Evolutionary conservation across 30 jellyfish, hydroid and myxozoan genomes (phyloP), one percentile per base, ranked within the genome.

Genomic region (Mastigias papua): DNA sequence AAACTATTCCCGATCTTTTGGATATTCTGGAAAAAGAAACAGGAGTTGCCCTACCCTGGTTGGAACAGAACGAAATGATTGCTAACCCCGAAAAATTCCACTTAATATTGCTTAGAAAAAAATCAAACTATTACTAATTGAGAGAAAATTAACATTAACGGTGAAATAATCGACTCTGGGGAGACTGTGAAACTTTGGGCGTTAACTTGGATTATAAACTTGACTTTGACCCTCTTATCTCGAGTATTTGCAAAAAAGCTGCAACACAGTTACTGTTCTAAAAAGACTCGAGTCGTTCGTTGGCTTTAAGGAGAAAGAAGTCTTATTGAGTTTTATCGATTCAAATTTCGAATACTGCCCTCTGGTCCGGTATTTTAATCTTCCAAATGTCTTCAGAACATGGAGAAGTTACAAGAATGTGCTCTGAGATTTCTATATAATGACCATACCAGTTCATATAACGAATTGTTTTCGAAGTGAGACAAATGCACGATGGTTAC

Each of bases 71-170:
- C 48, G 64, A 76, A 48, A 76, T 76, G 88, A 76, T 76, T 37
- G 78, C 88, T 0, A 76, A 76, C 33, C 78, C 88, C 21, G 76
- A 76, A 34, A 46, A 76, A 76, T 76, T 76, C 64, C 88, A 76
- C 21, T 23, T 37, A 13, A 48, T 34, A 48, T 34, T 37, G 54
- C 54, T 42, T 42, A 4, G 27, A 27, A 9, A 60, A 60, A 21
- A 60, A 60, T 27, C 33, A 60, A 27, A 60, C 72, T 5, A 60
- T 5, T 9, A 60, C 33, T 60, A 21, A 21, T 60, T 10, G 72
- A 60, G 33, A 60, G 33, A 22, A 60, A 60, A 60, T 60, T 60
- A 19, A 60, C 72, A 60, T 60, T 21, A 0, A 60, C 17, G 33
- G 72, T 27, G 17, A 6, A 60, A 60, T 21, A 60, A 60, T 60